These are phyloP conservation scores for Micropterix aruncella DNA, from an alignment of 2,888 invertebrate genomes.

Conservation along the genomic window DNA sequence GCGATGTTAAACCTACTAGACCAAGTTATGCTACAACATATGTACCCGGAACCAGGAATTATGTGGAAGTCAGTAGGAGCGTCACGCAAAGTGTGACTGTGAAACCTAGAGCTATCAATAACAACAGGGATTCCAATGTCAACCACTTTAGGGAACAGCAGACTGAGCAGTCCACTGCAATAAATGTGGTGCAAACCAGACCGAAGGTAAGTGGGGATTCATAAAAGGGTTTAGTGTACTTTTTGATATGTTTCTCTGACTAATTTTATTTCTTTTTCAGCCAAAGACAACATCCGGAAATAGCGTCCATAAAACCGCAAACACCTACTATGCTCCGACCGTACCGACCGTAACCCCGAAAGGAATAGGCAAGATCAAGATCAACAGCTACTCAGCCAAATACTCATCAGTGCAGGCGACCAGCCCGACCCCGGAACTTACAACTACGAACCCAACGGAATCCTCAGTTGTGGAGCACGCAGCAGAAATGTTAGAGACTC, in stretches of 20 bases:
- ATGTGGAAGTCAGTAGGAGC: slow-evolving; percentile 15
- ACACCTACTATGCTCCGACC: slow-evolving; percentile 15
- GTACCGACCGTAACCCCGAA: slow-evolving; percentile 17
- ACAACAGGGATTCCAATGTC: too few relatives aligned
- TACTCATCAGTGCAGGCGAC: not conserved
- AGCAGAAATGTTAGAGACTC: slow-evolving; percentile 52
- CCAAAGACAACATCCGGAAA: slow-evolving; percentile 14
- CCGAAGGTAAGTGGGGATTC: too few relatives aligned
- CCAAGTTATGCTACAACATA: slow-evolving; percentile 28
- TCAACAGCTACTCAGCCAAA: not conserved
- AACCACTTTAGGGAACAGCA: too few relatives aligned
- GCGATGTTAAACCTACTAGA: slow-evolving; percentile 23
- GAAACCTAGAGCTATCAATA: not conserved
- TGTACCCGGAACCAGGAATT: slow-evolving; percentile 16
- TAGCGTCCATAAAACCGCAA: slow-evolving; percentile 13
- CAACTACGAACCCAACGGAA: slow-evolving; percentile 18
- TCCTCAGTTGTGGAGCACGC: slow-evolving; percentile 48
- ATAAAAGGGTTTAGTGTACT: too few relatives aligned
- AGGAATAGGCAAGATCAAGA: slow-evolving; percentile 2
- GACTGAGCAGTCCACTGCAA: too few relatives aligned
- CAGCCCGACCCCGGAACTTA: slow-evolving; percentile 6
- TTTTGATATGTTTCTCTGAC: too few relatives aligned
- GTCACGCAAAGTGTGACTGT: slow-evolving; percentile 17
- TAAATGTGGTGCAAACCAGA: too few relatives aligned
- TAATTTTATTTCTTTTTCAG: too few relatives aligned